Percentiles rank a stretch among this genome's conserved stretches.
These are phyloP conservation scores for Lasioglossum leucozonium DNA, from an alignment of 2,888 invertebrate genomes.

Conservation along the genomic window DNA sequence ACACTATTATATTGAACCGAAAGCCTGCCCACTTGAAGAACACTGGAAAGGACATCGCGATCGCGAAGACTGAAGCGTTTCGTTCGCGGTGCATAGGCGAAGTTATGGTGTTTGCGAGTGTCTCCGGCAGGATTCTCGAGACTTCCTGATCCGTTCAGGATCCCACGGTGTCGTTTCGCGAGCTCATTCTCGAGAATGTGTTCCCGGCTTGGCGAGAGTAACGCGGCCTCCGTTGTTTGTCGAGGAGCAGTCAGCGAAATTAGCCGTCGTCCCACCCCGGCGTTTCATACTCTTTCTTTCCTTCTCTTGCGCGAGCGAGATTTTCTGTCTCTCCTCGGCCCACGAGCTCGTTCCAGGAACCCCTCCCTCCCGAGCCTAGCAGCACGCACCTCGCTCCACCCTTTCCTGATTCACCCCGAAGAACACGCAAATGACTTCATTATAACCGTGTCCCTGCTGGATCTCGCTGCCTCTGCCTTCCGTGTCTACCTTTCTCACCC, in stretches of 20 bases:
- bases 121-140: constrained; percentile 44
- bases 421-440: constrained; percentile 81
- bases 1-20: not conserved
- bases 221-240: constrained; percentile 72
- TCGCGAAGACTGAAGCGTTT: constrained; percentile 6
- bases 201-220: constrained; percentile 60
- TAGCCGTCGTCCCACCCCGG: constrained; percentile 71
- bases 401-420: constrained; percentile 70
- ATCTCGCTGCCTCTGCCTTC: not conserved
- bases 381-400: constrained; percentile 57
- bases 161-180: constrained; percentile 37
- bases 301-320: not conserved
- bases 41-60: not conserved
- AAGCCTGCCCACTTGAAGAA: not conserved
- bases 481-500: not conserved
- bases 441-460: constrained; percentile 67
- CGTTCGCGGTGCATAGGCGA: not conserved
- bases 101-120: constrained; percentile 59
- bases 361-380: constrained; percentile 47
- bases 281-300: constrained; percentile 40
- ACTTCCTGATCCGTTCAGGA: constrained; percentile 32
- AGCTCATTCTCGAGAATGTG: constrained; percentile 42
- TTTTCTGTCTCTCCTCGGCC: not conserved
- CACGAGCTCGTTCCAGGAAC: constrained; percentile 31
- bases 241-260: constrained; percentile 78